These are phyloP conservation scores for Sinocyclocheilus grahami DNA, from an alignment of 2,113 vertebrate genomes.

Conservation along the genomic window DNA sequence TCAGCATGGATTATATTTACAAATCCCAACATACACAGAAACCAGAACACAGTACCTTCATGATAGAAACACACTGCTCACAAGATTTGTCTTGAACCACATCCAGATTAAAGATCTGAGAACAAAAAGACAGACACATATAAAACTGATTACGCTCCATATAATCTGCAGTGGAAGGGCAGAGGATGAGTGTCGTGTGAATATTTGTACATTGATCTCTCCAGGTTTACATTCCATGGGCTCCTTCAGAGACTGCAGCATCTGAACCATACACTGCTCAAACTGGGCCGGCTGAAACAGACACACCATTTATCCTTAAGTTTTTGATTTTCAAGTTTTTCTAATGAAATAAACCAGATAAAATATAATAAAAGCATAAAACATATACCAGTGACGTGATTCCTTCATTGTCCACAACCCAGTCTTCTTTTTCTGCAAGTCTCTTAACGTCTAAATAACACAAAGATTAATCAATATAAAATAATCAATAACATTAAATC, in stretches of 20 bases:
- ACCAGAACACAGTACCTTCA: conserved; percentile 80
- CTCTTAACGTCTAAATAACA: conserved; percentile 85
- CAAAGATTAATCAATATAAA: conserved; percentile 19
- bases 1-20: neutral
- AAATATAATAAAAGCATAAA: neutral
- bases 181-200: neutral
- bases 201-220: conserved; percentile 84
- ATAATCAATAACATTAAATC: neutral
- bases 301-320: neutral
- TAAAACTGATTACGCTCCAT: neutral
- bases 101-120: conserved; percentile 89
- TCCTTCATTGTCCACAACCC: conserved; percentile 94
- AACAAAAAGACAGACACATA: conserved; percentile 36
- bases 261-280: conserved; percentile 87
- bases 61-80: conserved; percentile 85
- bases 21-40: neutral
- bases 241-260: conserved; percentile 88
- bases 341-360: neutral
- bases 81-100: conserved; percentile 88
- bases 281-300: conserved; percentile 87
- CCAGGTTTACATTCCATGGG: conserved; percentile 89
- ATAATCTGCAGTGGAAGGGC: neutral
- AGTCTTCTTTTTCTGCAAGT: conserved; percentile 94
- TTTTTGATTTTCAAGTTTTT: neutral
- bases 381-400: conserved; percentile 86